Base-by-base conservation (phyloP, 2,113 vertebrate species). In the Dipodomys ordii region DNA sequence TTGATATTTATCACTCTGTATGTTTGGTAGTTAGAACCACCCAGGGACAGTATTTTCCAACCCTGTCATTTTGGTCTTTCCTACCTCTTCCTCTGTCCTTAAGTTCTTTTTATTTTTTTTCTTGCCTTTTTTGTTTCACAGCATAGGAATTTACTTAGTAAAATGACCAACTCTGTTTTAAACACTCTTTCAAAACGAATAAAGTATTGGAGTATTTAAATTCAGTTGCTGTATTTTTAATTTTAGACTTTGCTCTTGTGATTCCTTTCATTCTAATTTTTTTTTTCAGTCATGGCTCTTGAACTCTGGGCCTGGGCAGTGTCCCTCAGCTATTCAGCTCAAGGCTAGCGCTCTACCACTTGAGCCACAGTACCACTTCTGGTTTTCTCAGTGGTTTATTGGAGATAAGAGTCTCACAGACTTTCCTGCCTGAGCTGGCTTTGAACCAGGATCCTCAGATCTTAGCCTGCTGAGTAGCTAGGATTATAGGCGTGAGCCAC, bases 81-180 rank as follows among this genome's bases (percentile, higher is more conserved):
- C 30, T 9, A 60, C 83, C 39, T 91, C 72, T 53, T 22, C 35
- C 44, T 57, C 28, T n/a, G 67, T 27, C n/a, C 39, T 93, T 83
- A 74, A 27, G 7, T 84, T 72, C 71, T 39, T 19, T 60, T 15
- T 57, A 39, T 53, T 72, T 25, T 62, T 83, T 71, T n/a, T 27
- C 65, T 53, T 77, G 15, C 35, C 67, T 92, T 79, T 91, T 77
- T 39, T 57, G 23, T 84, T n/a, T 88, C 32, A 86, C 25, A 46
- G 20, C 19, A 71, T 8, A 88, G 27, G 22, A 32, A 82, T 91
- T 93, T 93, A 67, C 35, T 83, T 84, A 44, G 27, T 91, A 72
- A 90, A 20, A 35, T 83, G 85, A 83, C 86, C 92, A 83, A 44
- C 39, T 89, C 60, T 83, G 49, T 82, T 81, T 78, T 82, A 25